Evolutionary conservation across 2,113 vertebrate species (phyloP), one percentile per base, ranked within the genome.

Genomic region (Onychostruthus taczanowskii): DNA sequence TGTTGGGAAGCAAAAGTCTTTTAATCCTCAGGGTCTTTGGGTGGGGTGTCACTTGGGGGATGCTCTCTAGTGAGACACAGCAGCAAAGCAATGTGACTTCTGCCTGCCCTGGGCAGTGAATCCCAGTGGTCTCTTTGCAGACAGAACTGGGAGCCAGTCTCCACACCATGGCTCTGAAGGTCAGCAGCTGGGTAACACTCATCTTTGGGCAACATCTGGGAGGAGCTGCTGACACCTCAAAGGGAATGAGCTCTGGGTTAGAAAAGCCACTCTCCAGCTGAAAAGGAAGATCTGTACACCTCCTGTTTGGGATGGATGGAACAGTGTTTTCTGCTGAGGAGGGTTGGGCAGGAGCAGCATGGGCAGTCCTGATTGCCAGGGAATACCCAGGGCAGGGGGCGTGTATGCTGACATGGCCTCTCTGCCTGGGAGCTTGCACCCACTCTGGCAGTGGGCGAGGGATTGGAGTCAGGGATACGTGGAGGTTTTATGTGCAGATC

Each of bases 401-500:
- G 63, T 62, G 59, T 83, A 50, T 83, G 49, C 62, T 79, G 88
- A 62, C 59, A 53, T 15, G 41, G 21, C 31, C 49, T 85, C 30
- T 39, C 56, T 76, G 68, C 55, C 77, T 39, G 44, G 39, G 49
- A 88, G 58, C 43, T 73, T 2, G 1, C 21, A 49, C 63, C n/a
- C 2, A 0, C n/a, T 44, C 30, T 4, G 10, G 63, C 79, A 77
- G 67, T 0, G 18, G 76, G 83, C 0, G 0, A 47, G n/a, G 74
- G 63, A 14, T 44, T 89, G 80, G 69, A 89, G 61, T 70, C 33
- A 43, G 66, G 68, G 78, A 66, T 66, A 69, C 7, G 2, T 24
- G 50, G 88, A 89, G 80, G 1, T 64, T 66, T 46, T 85, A 84
- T 59, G 28, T 83, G 83, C 33, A 31, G 75, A 43, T 69, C 37